These are phyloP conservation scores for Polylopha cassiicola DNA, from an alignment of 2,888 invertebrate genomes.

Conservation along the genomic window DNA sequence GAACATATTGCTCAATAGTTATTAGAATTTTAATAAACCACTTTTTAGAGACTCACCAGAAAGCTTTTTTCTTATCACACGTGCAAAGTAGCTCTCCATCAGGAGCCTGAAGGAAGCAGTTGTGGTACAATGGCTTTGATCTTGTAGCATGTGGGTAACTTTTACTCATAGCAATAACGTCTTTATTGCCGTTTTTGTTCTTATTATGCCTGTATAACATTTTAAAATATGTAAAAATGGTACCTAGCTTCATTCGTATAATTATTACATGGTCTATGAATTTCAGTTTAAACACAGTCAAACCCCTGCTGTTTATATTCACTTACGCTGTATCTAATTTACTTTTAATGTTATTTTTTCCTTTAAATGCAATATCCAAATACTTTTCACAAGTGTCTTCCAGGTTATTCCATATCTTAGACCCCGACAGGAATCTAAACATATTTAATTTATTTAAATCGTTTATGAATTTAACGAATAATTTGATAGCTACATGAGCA, in stretches of 20 bases:
- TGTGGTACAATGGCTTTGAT: constrained; percentile 85
- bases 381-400: constrained; percentile 44
- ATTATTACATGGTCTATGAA: too few species aligned
- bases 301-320: too few species aligned
- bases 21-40: too few species aligned
- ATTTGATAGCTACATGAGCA: constrained; percentile 82
- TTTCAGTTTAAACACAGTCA: too few species aligned
- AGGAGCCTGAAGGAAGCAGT: constrained; percentile 86
- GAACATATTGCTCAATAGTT: too few species aligned
- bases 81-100: constrained; percentile 87
- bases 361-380: constrained; percentile 43
- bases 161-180: constrained; percentile 26
- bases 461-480: constrained; percentile 78
- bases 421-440: too few species aligned
- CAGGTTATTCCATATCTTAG: constrained; percentile 31
- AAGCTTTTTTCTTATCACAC: constrained; percentile 84
- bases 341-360: constrained; percentile 28
- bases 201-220: constrained; percentile 27
- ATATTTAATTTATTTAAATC: constrained; percentile 26
- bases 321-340: constrained; percentile 37
- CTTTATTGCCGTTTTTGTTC: constrained; percentile 25
- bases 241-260: background rate
- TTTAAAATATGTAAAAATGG: constrained; percentile 14
- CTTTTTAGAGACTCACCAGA: constrained; percentile 81
- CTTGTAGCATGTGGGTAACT: constrained; percentile 57